Base-by-base conservation (phyloP, 2,797 vertebrate genomes). In the Champsocephalus esox region DNA sequence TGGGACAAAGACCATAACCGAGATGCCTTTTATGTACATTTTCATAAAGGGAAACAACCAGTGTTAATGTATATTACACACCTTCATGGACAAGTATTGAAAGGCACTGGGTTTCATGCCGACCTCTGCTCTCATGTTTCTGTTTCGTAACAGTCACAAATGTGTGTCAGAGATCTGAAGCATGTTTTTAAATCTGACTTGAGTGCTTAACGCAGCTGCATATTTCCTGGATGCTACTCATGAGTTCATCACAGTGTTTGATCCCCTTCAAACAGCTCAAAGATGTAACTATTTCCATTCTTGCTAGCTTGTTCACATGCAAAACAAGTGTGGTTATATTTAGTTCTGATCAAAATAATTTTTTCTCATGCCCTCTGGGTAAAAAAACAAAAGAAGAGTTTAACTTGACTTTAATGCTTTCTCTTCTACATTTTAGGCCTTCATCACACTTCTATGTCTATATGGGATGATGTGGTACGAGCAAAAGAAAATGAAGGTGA, bases 381-480 rank as follows among this genome's bases (percentile, higher is more conserved):
- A 17, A 28, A 56, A 60, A 24, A 14, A 1, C 58, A 17, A 57
- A 57, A 19, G 28, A 2, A 3, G 12, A 16, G 41, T 66, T 45
- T 51, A 32, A 72, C 4, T 28, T 11, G 1, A 50, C 6, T 43
- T 28, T 45, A 45, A 57, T 70, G 38, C 12, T 14, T 57, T 7
- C 19, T 48, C 9, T 61, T 79, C 87, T 21, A 11, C 16, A 24
- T 46, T 66, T 52, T 81, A 99, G 98, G 98, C 97, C 49, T 92
- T 99, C 77, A 97, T 96, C 66, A 99, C 98, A 49, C 97, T 97
- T 85, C 87, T 99, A 12, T 99, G 97, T 84, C 93, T 99, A 8
- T 97, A 97, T 70, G 96, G 96, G 63, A 98, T 99, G 98, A 95
- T 98, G 80, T 98, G 97, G 96, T 97, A 96, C 0, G 98, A 97